Conservation (phyloP, 2,888 invertebrate genomes). For the Lamproptera curius region DNA sequence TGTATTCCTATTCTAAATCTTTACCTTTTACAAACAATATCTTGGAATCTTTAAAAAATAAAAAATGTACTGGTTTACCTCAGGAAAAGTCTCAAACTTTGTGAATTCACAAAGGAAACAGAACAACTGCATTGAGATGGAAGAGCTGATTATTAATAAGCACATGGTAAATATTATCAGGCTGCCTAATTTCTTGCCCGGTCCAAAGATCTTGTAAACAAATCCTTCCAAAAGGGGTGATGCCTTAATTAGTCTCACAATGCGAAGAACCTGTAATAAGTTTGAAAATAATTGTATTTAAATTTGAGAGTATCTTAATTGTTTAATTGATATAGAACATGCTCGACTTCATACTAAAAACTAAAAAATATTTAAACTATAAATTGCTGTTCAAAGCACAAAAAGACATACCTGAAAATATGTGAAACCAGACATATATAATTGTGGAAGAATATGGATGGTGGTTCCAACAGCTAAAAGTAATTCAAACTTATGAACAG, state of each 20-base stretch:
- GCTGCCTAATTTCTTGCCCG: conserved; percentile 98
- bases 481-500: conserved; percentile 98
- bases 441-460: conserved; percentile 93
- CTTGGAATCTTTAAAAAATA: not conserved
- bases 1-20: too few species aligned
- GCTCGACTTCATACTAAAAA: too few species aligned
- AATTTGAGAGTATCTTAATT: too few species aligned
- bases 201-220: conserved; percentile 95
- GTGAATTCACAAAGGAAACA: conserved; percentile 96
- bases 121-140: conserved; percentile 99
- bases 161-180: conserved; percentile 99
- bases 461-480: conserved; percentile 95
- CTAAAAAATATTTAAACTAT: too few species aligned
- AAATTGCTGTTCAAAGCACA: too few species aligned
- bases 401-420: conserved; percentile 89
- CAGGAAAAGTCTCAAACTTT: conserved; percentile 98
- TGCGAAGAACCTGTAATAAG: conserved; percentile 92
- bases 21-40: too few species aligned
- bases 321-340: too few species aligned
- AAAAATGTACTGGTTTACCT: conserved; percentile 81
- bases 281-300: too few species aligned
- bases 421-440: conserved; percentile 95
- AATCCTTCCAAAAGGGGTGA: conserved; percentile 99
- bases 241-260: conserved; percentile 97
- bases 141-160: conserved; percentile 97